These are phyloP conservation scores for Spisula subtruncata DNA, from an alignment of 2,888 invertebrate genomes.

Conservation along the genomic window DNA sequence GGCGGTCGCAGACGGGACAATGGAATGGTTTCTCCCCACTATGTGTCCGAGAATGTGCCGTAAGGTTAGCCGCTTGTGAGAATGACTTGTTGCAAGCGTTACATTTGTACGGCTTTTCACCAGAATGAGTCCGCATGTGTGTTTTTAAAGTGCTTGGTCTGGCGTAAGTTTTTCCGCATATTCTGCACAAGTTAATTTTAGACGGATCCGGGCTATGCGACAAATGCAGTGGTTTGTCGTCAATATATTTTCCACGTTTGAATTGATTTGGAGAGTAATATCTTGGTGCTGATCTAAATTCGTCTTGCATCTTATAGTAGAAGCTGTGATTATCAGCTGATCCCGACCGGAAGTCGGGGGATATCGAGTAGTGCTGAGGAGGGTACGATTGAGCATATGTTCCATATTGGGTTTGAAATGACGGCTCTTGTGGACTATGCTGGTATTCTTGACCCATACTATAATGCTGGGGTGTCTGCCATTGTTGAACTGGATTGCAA, in stretches of 20 bases:
- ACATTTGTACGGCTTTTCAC: conserved; percentile 94
- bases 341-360: conserved; percentile 78
- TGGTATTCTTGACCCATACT: conserved; percentile 70
- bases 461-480: conserved; percentile 73
- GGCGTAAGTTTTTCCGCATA: conserved; percentile 98
- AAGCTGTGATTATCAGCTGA: conserved; percentile 75
- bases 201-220: conserved; percentile 67
- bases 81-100: conserved; percentile 96
- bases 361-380: conserved; percentile 75
- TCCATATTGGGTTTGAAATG: conserved; percentile 76
- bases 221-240: conserved; percentile 71
- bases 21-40: conserved; percentile 99
- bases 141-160: conserved; percentile 98
- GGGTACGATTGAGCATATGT: conserved; percentile 72
- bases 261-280: conserved; percentile 74
- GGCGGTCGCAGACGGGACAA: conserved; percentile 98
- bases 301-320: conserved; percentile 81
- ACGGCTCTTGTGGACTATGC: conserved; percentile 74
- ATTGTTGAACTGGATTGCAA: conserved; percentile 76
- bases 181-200: conserved; percentile 93
- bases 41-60: conserved; percentile 98
- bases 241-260: conserved; percentile 78
- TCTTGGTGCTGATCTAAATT: conserved; percentile 76
- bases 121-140: conserved; percentile 98
- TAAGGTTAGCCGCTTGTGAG: conserved; percentile 99